Evolutionary conservation across 2,113 vertebrate genomes (phyloP), one percentile per base, ranked within the genome.

Genomic region (Corvus hawaiiensis): DNA sequence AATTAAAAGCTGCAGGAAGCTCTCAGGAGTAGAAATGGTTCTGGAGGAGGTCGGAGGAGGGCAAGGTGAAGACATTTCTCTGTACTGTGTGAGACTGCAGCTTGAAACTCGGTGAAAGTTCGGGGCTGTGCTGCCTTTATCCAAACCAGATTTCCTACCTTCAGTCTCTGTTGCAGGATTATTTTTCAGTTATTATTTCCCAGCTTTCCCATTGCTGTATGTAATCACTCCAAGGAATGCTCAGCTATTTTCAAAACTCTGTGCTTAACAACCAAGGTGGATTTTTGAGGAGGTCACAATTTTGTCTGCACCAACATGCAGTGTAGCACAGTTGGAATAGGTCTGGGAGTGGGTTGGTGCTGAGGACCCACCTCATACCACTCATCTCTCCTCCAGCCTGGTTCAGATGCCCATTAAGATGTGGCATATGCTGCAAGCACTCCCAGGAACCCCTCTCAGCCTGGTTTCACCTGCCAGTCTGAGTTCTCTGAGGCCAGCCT

Each of bases 71-170:
- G 30, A 51, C 19, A 69, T 88, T 80, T 90, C 55, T 83, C 37
- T 7, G 1, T 37, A 77, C 7, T 30, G 13, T 0, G 0, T 58
- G 68, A 64, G 87, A 77, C 23, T 26, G 13, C 46, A 67, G 23
- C 43, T 86, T 48, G 79, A 88, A 93, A 93, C 43, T 94, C 19
- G 13, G 67, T 90, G 43, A 93, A 94, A 92, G 92, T 92, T 93
- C 30, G 2, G 43, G 33, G 30, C 72, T 86, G 30, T 51, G 30
- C 39, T 92, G 59, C 51, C 51, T 94, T 94, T 93, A 97, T 93
- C 59, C 63, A 93, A 96, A 86, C 7, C 92, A 95, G 68, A 95
- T 90, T 92, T 95, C 51, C 55, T 69, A 95, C 51, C 58, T 86
- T 84, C 39, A 27, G 4, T 79, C 35, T 77, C 56, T 54, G 16